Evolutionary conservation across 2,888 invertebrate genomes (phyloP), one percentile per base, ranked within the genome.

Genomic region (Ormyrus pomaceus): DNA sequence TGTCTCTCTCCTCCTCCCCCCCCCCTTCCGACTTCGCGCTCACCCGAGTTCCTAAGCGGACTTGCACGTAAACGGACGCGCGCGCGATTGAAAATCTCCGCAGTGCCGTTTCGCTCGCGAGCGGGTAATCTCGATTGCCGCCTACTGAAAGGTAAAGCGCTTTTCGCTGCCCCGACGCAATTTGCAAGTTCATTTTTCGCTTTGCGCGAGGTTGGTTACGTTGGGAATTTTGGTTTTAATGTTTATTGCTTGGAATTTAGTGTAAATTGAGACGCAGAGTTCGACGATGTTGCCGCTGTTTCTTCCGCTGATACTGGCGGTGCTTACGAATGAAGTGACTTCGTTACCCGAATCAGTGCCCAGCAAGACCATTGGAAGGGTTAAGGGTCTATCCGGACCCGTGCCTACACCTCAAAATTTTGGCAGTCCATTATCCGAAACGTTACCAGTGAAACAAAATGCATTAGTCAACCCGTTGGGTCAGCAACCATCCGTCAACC

Each of bases 21-120:
- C 51, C 51, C 64, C 51, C 51, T 34, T 53, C 45, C 1, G 34
- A 34, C 34, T 34, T 34, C 45, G 13, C 10, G 34, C 51, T 53
- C 69, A 19, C 19, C 5, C 59, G n/a, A 53, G 55, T 51, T 61
- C 62, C 34, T 34, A 34, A 34, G 51, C 34, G 51, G 3, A 51
- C 58, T 9, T 65, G 9, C 64, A 51, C 58, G 51, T 68, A 34
- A n/a, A 45, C 46, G 56, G 48, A 70, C 55, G 50, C 4, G 46
- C 53, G 45, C 55, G 73, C 71, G 80, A 82, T 83, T 81, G 78
- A 79, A 79, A 79, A 73, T 73, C 55, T 73, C 58, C 73, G 55
- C 78, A 79, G 73, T 78, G 61, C 56, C 56, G 46, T 55, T 79
- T 61, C 13, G 13, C 9, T 72, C 78, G 72, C 56, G 62, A 59